Evolutionary conservation across 2,888 invertebrate species (phyloP), one percentile per base, ranked within the genome.

Genomic region (Eilema caniola): DNA sequence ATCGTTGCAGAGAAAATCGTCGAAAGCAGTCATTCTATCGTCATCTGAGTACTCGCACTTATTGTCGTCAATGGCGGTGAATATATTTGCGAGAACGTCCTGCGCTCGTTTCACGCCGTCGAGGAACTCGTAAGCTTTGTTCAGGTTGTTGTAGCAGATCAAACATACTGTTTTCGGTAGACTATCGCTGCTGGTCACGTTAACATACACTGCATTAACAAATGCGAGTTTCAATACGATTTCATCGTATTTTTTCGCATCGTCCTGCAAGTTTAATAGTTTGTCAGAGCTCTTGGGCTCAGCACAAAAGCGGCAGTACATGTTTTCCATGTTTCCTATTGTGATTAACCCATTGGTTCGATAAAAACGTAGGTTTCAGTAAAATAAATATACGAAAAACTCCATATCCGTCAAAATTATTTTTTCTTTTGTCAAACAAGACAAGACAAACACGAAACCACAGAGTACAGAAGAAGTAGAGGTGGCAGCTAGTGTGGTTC

Each of bases 131-230:
- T 89, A 92, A 16, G 93, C 91, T 79, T 91, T 92, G 74, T 91
- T 91, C 47, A 94, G 74, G 8, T 88, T 89, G 37, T 93, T 91
- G 81, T 90, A 91, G 72, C 93, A 94, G 2, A 92, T 83, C 61
- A 92, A 90, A 85, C 93, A 94, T 53, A 93, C 85, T 1, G 92
- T 92, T 87, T 90, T 92, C 3, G 93, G 93, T 28, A 94, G 80
- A 11, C 77, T 79, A 81, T 88, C 87, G 25, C 82, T 81, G 70
- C 79, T 85, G 37, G 85, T 83, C 69, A 94, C 83, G 78, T 94
- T 89, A n/a, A 94, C 88, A 74, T 92, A 93, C 20, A 89, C 82
- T 25, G 92, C 92, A 74, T 93, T 94, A n/a, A 94, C 77, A 73
- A 92, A 91, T 4, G 86, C 74, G 53, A 93, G 80, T 80, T 93